These are phyloP conservation scores for Neosilurus mollespiculum DNA, from an alignment of 2,797 vertebrate genomes.

Conservation along the genomic window DNA sequence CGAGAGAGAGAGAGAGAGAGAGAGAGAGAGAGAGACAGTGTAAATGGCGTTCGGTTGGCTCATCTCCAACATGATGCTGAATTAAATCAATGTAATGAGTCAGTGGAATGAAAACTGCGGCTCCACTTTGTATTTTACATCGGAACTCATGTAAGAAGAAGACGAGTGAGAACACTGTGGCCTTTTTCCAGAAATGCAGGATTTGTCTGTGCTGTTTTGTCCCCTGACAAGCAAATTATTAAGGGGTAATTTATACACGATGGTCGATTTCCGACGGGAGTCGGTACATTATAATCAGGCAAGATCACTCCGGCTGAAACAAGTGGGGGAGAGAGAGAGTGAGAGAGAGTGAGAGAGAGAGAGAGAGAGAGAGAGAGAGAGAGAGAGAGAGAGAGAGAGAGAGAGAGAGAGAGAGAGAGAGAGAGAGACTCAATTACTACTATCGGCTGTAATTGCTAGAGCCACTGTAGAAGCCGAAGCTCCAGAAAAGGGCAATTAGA, in stretches of 20 bases:
- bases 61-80: neutral
- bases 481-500: conserved; percentile 28
- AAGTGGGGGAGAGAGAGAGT: conserved; percentile 23
- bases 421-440: conserved; percentile 49
- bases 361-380: conserved; percentile 2
- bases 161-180: conserved; percentile 50
- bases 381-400: conserved; percentile 14
- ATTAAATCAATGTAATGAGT: conserved; percentile 6
- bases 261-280: conserved; percentile 66
- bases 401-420: neutral
- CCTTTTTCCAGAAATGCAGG: conserved; percentile 57
- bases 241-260: conserved; percentile 72
- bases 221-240: conserved; percentile 72
- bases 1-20: conserved; percentile 35
- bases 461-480: conserved; percentile 33
- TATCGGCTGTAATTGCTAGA: conserved; percentile 52
- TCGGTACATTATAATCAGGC: conserved; percentile 70
- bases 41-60: conserved; percentile 1
- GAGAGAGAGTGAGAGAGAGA: neutral
- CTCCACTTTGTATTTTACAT: neutral
- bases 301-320: conserved; percentile 39
- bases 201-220: conserved; percentile 62
- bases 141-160: neutral
- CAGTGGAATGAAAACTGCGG: neutral
- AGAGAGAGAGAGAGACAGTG: conserved; percentile 33